Base-by-base conservation (phyloP, 2,888 invertebrate species). In the Blomia tropicalis region DNA sequence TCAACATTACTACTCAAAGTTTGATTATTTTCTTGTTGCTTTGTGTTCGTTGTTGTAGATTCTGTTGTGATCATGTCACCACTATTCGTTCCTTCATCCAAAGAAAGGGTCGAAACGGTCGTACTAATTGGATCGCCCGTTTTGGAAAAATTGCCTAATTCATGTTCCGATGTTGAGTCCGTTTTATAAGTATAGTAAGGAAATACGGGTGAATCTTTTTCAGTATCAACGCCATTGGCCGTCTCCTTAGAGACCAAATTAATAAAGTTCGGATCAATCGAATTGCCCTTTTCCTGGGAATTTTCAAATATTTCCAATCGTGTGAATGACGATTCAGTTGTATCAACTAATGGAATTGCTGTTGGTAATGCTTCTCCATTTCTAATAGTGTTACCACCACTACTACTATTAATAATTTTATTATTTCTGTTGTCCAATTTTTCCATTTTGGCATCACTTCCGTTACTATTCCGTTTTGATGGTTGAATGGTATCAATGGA, bases 161-260 rank as follows among this genome's bases (percentile, higher is more conserved):
- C n/a, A n/a, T n/a, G n/a, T n/a, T n/a, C n/a, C n/a, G n/a, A n/a
- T n/a, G n/a, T n/a, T n/a, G n/a, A n/a, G n/a, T n/a, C n/a, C n/a
- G n/a, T n/a, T n/a, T n/a, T n/a, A n/a, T n/a, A n/a, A n/a, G n/a
- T n/a, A n/a, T n/a, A n/a, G n/a, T n/a, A n/a, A n/a, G n/a, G n/a
- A n/a, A n/a, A n/a, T 27, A 11, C 51, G 22, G 7, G 7, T 14
- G 51, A 27, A 11, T 47, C 51, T n/a, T 47, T 47, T 47, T 47
- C 51, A 47, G 51, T 7, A 47, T 14, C 51, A 27, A 27, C n/a
- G n/a, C n/a, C n/a, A n/a, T n/a, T n/a, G n/a, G n/a, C n/a, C n/a
- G n/a, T 47, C 51, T 47, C 51, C 51, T 27, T 47, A 27, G 51
- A 47, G 27, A 47, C 51, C 7, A 47, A 47, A n/a, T 47, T 47